These are phyloP conservation scores for Polyodon spathula DNA, from an alignment of 2,113 vertebrate species.

Conservation along the genomic window DNA sequence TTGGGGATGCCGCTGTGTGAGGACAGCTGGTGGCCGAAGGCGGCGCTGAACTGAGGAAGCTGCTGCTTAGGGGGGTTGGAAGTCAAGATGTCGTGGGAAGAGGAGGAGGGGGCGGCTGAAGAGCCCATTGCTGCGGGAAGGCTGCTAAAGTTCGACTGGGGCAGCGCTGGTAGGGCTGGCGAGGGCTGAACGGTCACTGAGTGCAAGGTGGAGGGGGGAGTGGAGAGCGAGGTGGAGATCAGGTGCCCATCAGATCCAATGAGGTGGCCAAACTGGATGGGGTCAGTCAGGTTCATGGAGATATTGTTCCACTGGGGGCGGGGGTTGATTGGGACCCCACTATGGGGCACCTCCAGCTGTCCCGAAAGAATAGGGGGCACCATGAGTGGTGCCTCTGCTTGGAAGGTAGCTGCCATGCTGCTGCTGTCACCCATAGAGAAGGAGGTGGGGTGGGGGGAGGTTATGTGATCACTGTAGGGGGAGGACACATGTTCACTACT, in stretches of 20 bases:
- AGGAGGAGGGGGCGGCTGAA: slow-evolving; percentile 47
- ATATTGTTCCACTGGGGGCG: slow-evolving; percentile 88
- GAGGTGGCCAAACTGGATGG: slow-evolving; percentile 84
- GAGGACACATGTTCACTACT: slow-evolving; percentile 90
- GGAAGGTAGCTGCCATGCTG: slow-evolving; percentile 68
- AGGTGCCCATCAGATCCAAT: slow-evolving; percentile 85
- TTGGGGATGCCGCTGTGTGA: slow-evolving; percentile 97
- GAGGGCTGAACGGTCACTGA: slow-evolving; percentile 86
- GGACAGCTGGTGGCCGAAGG: slow-evolving; percentile 94
- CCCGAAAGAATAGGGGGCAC: slow-evolving; percentile 65
- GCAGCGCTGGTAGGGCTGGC: slow-evolving; percentile 83
- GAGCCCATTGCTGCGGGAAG: slow-evolving; percentile 58
- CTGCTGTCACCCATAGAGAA: slow-evolving; percentile 55
- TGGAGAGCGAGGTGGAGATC: slow-evolving; percentile 92
- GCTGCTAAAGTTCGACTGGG: slow-evolving; percentile 74
- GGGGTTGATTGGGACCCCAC: slow-evolving; percentile 70
- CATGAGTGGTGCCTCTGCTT: slow-evolving; percentile 82
- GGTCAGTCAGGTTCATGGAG: slow-evolving; percentile 77
- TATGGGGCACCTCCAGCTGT: slow-evolving; percentile 82
- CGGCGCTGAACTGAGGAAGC: slow-evolving; percentile 96
- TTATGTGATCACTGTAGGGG: slow-evolving; percentile 90
- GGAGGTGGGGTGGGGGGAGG: slow-evolving; percentile 75
- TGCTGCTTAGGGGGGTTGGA: slow-evolving; percentile 87
- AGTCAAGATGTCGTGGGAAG: slow-evolving; percentile 64
- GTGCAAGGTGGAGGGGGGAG: slow-evolving; percentile 83